Conservation (phyloP, 2,113 vertebrate genomes). For the Cyprinodon tularosa region DNA sequence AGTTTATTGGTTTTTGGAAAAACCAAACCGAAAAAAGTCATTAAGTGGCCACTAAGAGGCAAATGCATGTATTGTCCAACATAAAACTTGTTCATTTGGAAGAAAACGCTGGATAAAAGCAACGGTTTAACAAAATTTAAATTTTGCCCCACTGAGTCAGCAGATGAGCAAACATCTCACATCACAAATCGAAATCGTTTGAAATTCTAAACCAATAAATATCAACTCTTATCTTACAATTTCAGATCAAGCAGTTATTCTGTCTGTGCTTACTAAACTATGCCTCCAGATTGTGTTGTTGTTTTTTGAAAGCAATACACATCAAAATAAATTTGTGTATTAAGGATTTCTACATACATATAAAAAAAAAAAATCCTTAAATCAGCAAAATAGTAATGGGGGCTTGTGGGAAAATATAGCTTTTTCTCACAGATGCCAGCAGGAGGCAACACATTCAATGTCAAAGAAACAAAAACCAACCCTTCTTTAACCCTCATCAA, state of each 20-base stretch:
- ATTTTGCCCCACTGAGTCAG: constrained; percentile 4
- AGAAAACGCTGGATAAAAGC: not conserved
- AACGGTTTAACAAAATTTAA: constrained; percentile 9
- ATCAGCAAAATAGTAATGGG: not conserved
- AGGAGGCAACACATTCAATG: constrained; percentile 3
- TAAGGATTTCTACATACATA: not conserved
- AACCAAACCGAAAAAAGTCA: constrained; percentile 9
- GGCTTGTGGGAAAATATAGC: not conserved
- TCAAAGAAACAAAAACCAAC: not conserved
- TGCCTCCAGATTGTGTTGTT: not conserved
- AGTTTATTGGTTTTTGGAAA: not conserved
- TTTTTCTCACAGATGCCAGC: constrained; percentile 9
- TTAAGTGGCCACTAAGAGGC: constrained; percentile 60
- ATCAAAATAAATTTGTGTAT: not conserved
- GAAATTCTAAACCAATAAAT: constrained; percentile 24
- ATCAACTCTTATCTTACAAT: not conserved
- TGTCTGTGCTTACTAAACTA: not conserved
- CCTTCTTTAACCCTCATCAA: not conserved
- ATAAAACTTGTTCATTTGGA: not conserved
- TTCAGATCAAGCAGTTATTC: constrained; percentile 7
- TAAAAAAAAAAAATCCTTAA: not conserved
- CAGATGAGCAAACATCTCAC: constrained; percentile 8
- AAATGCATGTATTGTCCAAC: not conserved
- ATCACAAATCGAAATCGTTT: constrained; percentile 2
- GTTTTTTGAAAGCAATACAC: not conserved